Conservation (phyloP, 2,888 invertebrate genomes). For the Catocala nupta region DNA sequence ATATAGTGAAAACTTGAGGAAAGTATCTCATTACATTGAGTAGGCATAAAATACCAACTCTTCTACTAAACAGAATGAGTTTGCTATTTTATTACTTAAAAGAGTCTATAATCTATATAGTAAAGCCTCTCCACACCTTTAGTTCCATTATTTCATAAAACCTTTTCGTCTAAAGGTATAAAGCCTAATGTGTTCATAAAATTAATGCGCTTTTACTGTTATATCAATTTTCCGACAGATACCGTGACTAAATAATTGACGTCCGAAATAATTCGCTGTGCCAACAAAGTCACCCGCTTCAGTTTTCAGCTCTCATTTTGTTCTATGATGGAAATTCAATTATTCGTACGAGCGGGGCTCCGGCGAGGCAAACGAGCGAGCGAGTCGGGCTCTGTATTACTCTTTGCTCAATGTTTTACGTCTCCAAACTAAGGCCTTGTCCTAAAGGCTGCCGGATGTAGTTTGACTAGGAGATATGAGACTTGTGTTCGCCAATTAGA, state of each 20-base stretch:
- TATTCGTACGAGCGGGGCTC: slow-evolving; percentile 80
- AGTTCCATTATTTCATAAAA: slow-evolving; percentile 26
- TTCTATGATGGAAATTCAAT: slow-evolving; percentile 86
- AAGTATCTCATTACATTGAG: neutral
- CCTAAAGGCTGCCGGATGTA: slow-evolving; percentile 68
- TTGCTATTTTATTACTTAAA: no score
- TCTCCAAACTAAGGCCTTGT: slow-evolving; percentile 69
- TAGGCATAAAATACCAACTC: neutral
- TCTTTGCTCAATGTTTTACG: slow-evolving; percentile 82
- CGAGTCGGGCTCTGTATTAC: slow-evolving; percentile 71
- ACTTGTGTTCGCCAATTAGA: slow-evolving; percentile 84
- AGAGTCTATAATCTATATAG: neutral
- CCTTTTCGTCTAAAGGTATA: slow-evolving; percentile 27
- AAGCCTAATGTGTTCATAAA: slow-evolving; percentile 41
- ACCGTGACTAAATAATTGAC: slow-evolving; percentile 82
- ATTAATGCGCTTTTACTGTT: slow-evolving; percentile 65
- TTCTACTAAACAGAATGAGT: no score
- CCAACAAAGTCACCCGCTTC: slow-evolving; percentile 84
- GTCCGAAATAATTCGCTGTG: slow-evolving; percentile 82
- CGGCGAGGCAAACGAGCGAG: slow-evolving; percentile 66
- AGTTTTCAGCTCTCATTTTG: slow-evolving; percentile 86
- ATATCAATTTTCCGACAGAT: slow-evolving; percentile 73
- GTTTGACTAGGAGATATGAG: slow-evolving; percentile 78
- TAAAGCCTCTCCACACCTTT: neutral
- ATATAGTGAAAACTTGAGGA: no score